Evolutionary conservation across 2,888 invertebrate genomes (phyloP), one percentile per base, ranked within the genome.

Genomic region (Carpatolechia fugitivella): DNA sequence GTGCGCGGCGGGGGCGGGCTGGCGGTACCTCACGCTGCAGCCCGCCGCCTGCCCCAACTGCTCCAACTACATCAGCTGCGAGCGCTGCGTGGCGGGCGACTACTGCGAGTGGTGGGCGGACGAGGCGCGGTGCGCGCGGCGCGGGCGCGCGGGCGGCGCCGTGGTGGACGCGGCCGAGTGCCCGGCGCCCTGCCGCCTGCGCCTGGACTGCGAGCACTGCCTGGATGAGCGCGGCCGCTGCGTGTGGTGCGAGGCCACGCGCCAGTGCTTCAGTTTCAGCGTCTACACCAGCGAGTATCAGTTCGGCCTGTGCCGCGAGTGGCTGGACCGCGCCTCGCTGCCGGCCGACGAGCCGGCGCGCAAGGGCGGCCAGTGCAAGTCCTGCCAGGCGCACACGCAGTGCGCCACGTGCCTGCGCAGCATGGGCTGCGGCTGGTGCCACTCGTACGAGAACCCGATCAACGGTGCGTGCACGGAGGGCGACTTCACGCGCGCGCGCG

Each of bases 341-440:
- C 81, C 91, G 47, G 64, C 80, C 8, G 85, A 81, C 56, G 85
- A 86, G 20, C 64, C 66, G 30, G 64, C 75, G 24, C 74, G 82
- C 14, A 82, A 84, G 41, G 81, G 91, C 35, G 94, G 94, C 60
- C 94, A 96, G 73, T 97, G 97, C 76, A 95, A 96, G 72, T 93
- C 95, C 0, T 97, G 97, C 72, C 92, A 93, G 29, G 92, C 93
- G 24, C 94, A 95, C 71, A 85, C 90, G 0, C 95, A 96, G 70
- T 97, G 97, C 72, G 92, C 95, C 0, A 91, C 93, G 4, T 98
- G 98, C 74, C 85, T 98, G 60, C 92, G 94, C 54, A 94, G 95
- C 14, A 91, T 97, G 67, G 96, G 96, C 57, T 98, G 98, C 82
- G 98, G 98, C 6, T 98, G 98, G 98, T 98, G 98, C 78, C 96